Evolutionary conservation across 2,113 vertebrate species (phyloP), one percentile per base, ranked within the genome.

Genomic region (Aplodontia rufa): DNA sequence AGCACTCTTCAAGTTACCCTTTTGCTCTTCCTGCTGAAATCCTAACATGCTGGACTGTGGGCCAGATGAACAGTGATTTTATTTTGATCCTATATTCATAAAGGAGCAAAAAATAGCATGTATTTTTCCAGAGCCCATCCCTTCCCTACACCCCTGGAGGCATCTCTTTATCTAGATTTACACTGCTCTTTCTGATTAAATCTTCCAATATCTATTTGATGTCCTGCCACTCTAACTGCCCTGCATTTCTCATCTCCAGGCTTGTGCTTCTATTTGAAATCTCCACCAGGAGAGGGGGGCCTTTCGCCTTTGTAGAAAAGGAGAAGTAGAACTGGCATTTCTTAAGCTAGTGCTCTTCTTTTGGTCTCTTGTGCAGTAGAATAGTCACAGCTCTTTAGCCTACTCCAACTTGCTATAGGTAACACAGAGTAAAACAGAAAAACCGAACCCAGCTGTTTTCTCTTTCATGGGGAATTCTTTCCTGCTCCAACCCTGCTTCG

Each of bases 231-330:
- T 6, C 24, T 90, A 45, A 75, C 49, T n/a, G 37, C 20, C 80
- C 74, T 49, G 84, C 69, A 51, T 69, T 90, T 90, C 71, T 92
- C 82, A 13, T 90, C 40, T 89, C 68, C 91, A 94, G 6, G 79
- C 40, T 68, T 93, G 69, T 0, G 2, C 80, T 35, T 95, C 95
- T 96, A 85, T 97, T 97, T 96, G 89, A 97, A 96, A 96, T 98
- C 97, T 98, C 97, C 93, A 98, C 98, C 98, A 99, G 98, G 98
- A 98, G 98, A 98, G 98, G 98, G 98, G 98, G 91, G 97, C 81
- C 98, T 98, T 98, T 98, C 95, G 95, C 98, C 98, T 98, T 89
- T 93, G 96, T 96, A 95, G 92, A 89, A 22, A 95, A 97, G 84
- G 1, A 78, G 83, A 87, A 97, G 71, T 24, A 32, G 71, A 68